phyloP scores from a whole-genome alignment of 2,888 invertebrate species.

The Schrankia costaestrigalis region DNA sequence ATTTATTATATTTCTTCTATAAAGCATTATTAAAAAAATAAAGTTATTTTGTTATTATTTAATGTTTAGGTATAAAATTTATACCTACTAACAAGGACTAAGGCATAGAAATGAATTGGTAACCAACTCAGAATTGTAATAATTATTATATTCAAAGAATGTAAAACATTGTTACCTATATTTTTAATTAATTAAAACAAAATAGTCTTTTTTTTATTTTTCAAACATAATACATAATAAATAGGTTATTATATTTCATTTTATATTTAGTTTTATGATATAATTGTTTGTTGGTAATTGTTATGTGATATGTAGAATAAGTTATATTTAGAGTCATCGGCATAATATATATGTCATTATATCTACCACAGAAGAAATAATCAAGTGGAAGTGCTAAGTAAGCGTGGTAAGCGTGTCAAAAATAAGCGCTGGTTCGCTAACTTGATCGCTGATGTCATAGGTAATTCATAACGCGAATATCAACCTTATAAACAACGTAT shows the following conservation, averaged over 20 bases:
- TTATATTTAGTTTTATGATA: conserved; percentile 26
- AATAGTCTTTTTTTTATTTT: conserved; percentile 15
- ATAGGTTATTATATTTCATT: background rate
- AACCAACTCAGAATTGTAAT: conserved; percentile 11
- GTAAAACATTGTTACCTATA: conserved; percentile 37
- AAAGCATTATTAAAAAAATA: background rate
- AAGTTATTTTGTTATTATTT: background rate
- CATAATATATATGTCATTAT: too few species aligned
- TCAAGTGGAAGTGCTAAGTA: too few species aligned
- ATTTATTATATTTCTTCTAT: background rate
- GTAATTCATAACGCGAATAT: too few species aligned
- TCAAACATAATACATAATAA: conserved; percentile 15
- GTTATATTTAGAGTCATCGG: conserved; percentile 14
- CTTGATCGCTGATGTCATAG: too few species aligned
- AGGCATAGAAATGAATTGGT: conserved; percentile 1
- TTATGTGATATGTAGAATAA: conserved; percentile 63
- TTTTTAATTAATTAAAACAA: conserved; percentile 22
- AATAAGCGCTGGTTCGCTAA: too few species aligned
- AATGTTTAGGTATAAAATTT: background rate
- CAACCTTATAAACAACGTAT: too few species aligned
- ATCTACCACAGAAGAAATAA: too few species aligned
- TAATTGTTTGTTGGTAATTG: conserved; percentile 44
- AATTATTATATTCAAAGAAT: conserved; percentile 18
- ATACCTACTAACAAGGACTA: background rate
- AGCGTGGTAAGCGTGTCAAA: too few species aligned